Evolutionary conservation across 2,888 invertebrate species (phyloP).

Genomic region (Dusona sp.): DNA sequence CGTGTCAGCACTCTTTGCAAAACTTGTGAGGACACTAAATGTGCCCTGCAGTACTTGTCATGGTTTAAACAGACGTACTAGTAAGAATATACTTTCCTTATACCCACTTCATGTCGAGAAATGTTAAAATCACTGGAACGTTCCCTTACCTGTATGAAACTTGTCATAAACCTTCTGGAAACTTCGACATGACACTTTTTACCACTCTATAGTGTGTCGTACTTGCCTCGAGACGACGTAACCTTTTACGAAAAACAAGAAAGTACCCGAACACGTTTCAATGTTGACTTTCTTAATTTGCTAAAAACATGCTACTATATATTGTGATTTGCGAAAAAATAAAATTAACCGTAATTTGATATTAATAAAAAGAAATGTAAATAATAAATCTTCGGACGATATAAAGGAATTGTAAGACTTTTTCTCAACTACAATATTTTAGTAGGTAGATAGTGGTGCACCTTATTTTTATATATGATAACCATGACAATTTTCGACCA

Average conservation of each 20-base stretch:
- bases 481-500: no score
- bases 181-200: conserved; percentile 38
- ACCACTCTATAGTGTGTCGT: neutral
- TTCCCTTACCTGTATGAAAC: conserved; percentile 24
- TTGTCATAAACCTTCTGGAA: conserved; percentile 54
- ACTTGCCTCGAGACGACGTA: conserved; percentile 27
- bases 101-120: conserved; percentile 37
- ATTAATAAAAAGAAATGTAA: no score
- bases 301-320: neutral
- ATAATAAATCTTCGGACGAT: no score
- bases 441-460: no score
- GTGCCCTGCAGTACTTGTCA: no score
- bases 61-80: conserved; percentile 39
- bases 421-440: no score
- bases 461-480: no score
- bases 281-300: neutral
- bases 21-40: no score
- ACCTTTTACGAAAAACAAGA: conserved; percentile 14
- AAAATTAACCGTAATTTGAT: no score
- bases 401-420: no score
- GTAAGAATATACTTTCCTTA: conserved; percentile 52
- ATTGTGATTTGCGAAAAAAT: neutral
- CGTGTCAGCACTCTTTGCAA: no score
- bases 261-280: neutral
- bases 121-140: conserved; percentile 23